phyloP scores from a whole-genome alignment of 2,113 vertebrate species.

The Oncorhynchus kisutch region DNA sequence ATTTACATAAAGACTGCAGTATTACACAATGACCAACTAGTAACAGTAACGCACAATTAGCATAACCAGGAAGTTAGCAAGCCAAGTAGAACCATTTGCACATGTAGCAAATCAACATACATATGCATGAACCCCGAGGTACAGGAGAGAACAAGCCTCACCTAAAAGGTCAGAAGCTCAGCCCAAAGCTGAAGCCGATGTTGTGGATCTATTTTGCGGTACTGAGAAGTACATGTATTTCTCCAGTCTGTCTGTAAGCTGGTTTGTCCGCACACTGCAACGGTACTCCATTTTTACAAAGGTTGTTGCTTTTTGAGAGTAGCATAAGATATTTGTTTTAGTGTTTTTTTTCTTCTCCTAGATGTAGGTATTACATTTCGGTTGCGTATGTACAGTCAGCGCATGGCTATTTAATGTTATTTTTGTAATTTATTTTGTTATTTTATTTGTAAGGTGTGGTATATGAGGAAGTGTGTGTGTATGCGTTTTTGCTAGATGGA shows the following conservation, averaged over 20 bases:
- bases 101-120: slow-evolving; percentile 28
- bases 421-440: slow-evolving; percentile 54
- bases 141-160: slow-evolving; percentile 16
- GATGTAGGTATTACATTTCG: slow-evolving; percentile 30
- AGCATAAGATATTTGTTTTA: slow-evolving; percentile 6
- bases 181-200: slow-evolving; percentile 30
- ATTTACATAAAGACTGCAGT: slow-evolving; percentile 34
- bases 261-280: slow-evolving; percentile 24
- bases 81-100: slow-evolving; percentile 36
- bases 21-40: slow-evolving; percentile 29
- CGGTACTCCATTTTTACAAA: not conserved
- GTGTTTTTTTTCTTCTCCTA: slow-evolving; percentile 21
- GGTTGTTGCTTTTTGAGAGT: slow-evolving; percentile 49
- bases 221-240: slow-evolving; percentile 2
- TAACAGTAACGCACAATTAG: slow-evolving; percentile 20
- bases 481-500: slow-evolving; percentile 5
- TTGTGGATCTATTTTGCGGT: slow-evolving; percentile 35
- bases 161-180: slow-evolving; percentile 27
- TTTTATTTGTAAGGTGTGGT: slow-evolving; percentile 41
- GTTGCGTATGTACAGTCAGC: slow-evolving; percentile 50
- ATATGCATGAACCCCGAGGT: not conserved
- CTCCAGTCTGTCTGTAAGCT: slow-evolving; percentile 37
- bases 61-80: slow-evolving; percentile 23
- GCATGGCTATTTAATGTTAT: slow-evolving; percentile 54
- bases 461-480: slow-evolving; percentile 25